A percentile compares a stretch with the other conserved stretches of the same genome.
These are phyloP conservation scores for Catocala nupta DNA, from an alignment of 2,888 invertebrate genomes.

Conservation along the genomic window DNA sequence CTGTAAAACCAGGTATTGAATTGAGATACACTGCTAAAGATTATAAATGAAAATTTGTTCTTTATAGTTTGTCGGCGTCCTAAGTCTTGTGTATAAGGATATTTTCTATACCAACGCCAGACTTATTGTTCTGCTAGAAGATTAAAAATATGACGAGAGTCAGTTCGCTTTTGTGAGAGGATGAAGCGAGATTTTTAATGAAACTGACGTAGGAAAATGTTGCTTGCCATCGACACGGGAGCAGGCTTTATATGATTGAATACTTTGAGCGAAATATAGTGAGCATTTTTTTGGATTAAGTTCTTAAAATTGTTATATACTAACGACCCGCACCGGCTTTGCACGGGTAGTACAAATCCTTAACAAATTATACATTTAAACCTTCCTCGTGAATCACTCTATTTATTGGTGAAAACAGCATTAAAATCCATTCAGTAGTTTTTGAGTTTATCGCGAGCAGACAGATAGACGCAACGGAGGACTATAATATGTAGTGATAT, in stretches of 20 bases:
- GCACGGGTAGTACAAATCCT: too few relatives aligned
- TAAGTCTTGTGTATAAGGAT: slow-evolving; percentile 11
- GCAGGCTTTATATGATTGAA: slow-evolving; percentile 47
- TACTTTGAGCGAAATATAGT: slow-evolving; percentile 30
- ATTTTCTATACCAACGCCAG: slow-evolving; percentile 23
- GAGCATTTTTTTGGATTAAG: neutral
- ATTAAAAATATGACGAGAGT: slow-evolving; percentile 70
- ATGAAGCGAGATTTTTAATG: slow-evolving; percentile 64
- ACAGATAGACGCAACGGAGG: too few relatives aligned
- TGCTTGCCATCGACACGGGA: slow-evolving; percentile 53
- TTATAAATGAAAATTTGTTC: neutral
- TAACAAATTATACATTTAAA: too few relatives aligned
- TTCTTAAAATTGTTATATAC: neutral
- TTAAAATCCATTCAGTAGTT: too few relatives aligned
- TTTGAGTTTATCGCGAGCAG: too few relatives aligned
- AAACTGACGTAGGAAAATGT: slow-evolving; percentile 59
- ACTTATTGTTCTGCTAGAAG: slow-evolving; percentile 62
- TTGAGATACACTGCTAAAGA: too few relatives aligned
- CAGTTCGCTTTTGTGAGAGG: slow-evolving; percentile 61
- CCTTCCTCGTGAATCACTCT: too few relatives aligned
- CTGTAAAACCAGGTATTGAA: too few relatives aligned
- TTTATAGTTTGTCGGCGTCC: slow-evolving; percentile 3
- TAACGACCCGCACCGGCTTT: too few relatives aligned
- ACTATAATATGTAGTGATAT: too few relatives aligned
- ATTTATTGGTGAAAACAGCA: too few relatives aligned